Percentiles rank a stretch among this genome's conserved stretches.
Evolutionary conservation across 2,113 vertebrate genomes (phyloP).

Genomic region (Herpailurus yagouaroundi): DNA sequence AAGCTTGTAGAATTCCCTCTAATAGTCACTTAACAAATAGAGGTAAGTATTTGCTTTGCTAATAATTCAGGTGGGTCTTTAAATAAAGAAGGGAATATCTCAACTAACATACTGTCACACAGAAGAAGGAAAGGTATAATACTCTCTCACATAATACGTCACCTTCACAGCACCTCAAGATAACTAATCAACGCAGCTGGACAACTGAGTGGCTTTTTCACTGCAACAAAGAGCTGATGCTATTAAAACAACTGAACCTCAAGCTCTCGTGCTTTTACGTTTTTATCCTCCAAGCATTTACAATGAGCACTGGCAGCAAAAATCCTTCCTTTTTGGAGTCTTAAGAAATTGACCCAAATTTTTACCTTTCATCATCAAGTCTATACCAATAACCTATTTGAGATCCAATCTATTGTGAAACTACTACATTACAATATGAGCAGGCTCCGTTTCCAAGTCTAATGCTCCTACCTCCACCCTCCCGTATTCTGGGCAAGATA

Average conservation of each 20-base stretch:
- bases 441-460: constrained; percentile 6
- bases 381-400: not conserved
- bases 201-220: constrained; percentile 39
- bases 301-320: constrained; percentile 21
- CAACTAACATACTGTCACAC: not conserved
- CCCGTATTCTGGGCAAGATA: constrained; percentile 3
- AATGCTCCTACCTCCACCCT: not conserved
- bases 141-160: constrained; percentile 39
- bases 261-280: not conserved
- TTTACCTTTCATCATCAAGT: constrained; percentile 54
- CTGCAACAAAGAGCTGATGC: constrained; percentile 34
- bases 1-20: not conserved
- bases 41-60: not conserved
- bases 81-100: constrained; percentile 5
- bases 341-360: constrained; percentile 45
- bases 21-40: constrained; percentile 1
- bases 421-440: not conserved
- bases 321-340: constrained; percentile 7
- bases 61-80: constrained; percentile 32
- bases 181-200: constrained; percentile 26
- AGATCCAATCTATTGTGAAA: not conserved
- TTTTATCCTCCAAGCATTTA: constrained; percentile 27
- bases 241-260: constrained; percentile 46
- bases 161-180: constrained; percentile 54
- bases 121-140: not conserved